These are phyloP conservation scores for Pluvianellus socialis DNA, from an alignment of 2,113 vertebrate species.

Conservation along the genomic window DNA sequence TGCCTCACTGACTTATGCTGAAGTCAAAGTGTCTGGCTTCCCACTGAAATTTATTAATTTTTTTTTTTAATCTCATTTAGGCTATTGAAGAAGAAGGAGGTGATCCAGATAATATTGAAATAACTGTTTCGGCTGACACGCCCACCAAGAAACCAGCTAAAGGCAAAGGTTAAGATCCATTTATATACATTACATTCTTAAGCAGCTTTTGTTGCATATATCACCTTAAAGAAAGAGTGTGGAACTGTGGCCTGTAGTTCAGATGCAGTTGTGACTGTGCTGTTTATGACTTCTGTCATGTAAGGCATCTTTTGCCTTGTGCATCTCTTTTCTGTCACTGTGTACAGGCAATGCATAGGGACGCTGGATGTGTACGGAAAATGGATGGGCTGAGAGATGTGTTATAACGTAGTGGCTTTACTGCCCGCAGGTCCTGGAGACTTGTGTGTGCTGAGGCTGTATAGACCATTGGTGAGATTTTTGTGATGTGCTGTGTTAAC, in stretches of 20 bases:
- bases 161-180: constrained; percentile 84
- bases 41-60: not conserved
- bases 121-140: constrained; percentile 79
- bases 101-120: constrained; percentile 90
- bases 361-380: not conserved
- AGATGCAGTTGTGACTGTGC: not conserved
- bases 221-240: not conserved
- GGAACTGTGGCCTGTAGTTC: not conserved
- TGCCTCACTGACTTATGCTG: not conserved
- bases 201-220: not conserved
- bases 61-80: constrained; percentile 72
- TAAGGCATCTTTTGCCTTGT: not conserved
- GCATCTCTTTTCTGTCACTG: not conserved
- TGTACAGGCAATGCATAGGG: not conserved
- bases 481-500: not conserved
- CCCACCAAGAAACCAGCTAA: constrained; percentile 87
- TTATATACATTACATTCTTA: not conserved
- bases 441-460: not conserved
- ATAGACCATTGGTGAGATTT: not conserved
- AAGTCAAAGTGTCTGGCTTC: not conserved
- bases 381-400: not conserved
- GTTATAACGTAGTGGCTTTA: not conserved
- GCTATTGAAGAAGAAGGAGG: constrained; percentile 96
- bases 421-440: not conserved
- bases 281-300: not conserved